Conservation (phyloP, 2,113 vertebrate genomes). For the Megaptera novaeangliae region DNA sequence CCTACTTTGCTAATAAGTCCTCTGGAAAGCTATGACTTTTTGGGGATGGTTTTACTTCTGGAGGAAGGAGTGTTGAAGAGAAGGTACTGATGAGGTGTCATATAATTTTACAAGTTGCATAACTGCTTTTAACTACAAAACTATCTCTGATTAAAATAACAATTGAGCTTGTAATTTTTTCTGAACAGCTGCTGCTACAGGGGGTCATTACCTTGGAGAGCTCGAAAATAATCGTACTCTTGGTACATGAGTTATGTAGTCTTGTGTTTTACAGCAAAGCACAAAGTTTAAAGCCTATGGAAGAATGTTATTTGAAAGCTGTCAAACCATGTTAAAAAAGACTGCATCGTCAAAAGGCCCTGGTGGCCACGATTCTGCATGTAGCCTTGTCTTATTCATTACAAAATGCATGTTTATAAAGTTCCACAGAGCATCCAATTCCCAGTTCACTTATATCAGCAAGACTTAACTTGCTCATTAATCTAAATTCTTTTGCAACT, state of each 20-base stretch:
- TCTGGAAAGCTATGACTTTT: slow-evolving; percentile 54
- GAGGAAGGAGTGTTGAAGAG: slow-evolving; percentile 66
- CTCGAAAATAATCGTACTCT: slow-evolving; percentile 81
- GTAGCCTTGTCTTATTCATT: slow-evolving; percentile 91
- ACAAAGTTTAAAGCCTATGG: slow-evolving; percentile 86
- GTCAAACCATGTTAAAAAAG: slow-evolving; percentile 90
- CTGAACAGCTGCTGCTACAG: slow-evolving; percentile 85
- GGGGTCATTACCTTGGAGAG: slow-evolving; percentile 86
- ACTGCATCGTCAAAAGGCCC: slow-evolving; percentile 84
- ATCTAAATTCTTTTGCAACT: slow-evolving; percentile 95
- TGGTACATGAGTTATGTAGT: slow-evolving; percentile 83
- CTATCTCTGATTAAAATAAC: slow-evolving; percentile 87
- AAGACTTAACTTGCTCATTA: slow-evolving; percentile 91
- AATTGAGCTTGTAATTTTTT: slow-evolving; percentile 88
- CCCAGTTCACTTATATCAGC: slow-evolving; percentile 91
- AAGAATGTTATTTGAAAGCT: slow-evolving; percentile 89
- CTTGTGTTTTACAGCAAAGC: slow-evolving; percentile 84
- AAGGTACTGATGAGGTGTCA: slow-evolving; percentile 79
- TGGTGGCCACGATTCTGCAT: slow-evolving; percentile 86
- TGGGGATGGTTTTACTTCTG: slow-evolving; percentile 63
- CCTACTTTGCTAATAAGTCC: slow-evolving; percentile 72
- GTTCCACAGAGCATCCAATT: slow-evolving; percentile 88
- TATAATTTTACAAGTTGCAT: slow-evolving; percentile 85
- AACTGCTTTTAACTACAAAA: slow-evolving; percentile 85
- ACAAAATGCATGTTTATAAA: slow-evolving; percentile 91